phyloP scores from a whole-genome alignment of 2,888 invertebrate species.

The Plagodis pulveraria region DNA sequence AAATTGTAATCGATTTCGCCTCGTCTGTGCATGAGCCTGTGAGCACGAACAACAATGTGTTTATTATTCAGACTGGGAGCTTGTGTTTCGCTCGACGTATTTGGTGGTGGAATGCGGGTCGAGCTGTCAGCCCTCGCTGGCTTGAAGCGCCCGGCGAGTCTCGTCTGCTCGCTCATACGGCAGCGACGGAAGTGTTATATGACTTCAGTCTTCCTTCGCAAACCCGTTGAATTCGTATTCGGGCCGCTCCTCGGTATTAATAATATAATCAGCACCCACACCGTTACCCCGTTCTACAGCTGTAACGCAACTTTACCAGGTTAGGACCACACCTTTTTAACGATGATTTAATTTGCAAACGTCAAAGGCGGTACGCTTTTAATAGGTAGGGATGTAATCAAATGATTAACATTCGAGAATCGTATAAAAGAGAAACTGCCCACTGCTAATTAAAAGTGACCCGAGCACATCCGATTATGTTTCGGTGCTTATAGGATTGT shows the following conservation, averaged over 20 bases:
- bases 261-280: slow-evolving; percentile 48
- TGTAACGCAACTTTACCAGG: slow-evolving; percentile 50
- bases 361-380: slow-evolving; percentile 28
- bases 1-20: slow-evolving; percentile 48
- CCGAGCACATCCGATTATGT: neutral
- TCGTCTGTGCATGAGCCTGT: slow-evolving; percentile 30
- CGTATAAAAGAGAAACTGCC: slow-evolving; percentile 16
- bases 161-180: slow-evolving; percentile 17
- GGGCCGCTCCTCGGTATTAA: slow-evolving; percentile 30
- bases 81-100: slow-evolving; percentile 66
- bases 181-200: slow-evolving; percentile 57
- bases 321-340: slow-evolving; percentile 50
- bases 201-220: slow-evolving; percentile 46
- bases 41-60: slow-evolving; percentile 56
- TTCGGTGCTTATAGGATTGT: neutral
- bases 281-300: slow-evolving; percentile 58
- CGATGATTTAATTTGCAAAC: slow-evolving; percentile 43
- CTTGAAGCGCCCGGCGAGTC: slow-evolving; percentile 33
- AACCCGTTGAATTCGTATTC: slow-evolving; percentile 66
- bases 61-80: slow-evolving; percentile 68
- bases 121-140: slow-evolving; percentile 27
- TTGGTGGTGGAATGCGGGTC: slow-evolving; percentile 73
- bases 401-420: slow-evolving; percentile 27
- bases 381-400: neutral
- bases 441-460: slow-evolving; percentile 7